Base-by-base conservation (phyloP, 2,888 invertebrate genomes). In the Thecocarcelia acutangulata region DNA sequence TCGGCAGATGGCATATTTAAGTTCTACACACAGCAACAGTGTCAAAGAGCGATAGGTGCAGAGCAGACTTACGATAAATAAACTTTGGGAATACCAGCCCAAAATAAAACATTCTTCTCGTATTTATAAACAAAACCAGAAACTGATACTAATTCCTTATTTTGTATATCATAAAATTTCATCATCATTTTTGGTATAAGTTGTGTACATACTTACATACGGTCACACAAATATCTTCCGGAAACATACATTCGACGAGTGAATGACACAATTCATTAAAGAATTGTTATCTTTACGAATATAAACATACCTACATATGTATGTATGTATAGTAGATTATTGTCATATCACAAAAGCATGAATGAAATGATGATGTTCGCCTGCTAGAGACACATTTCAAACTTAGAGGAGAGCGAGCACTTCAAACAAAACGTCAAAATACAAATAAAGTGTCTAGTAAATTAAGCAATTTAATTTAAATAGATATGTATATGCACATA, bases 271-370 rank as follows among this genome's bases (percentile, higher is more conserved):
- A 8, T 42, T 15, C 11, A 46, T 46, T 37, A 52, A 11, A 15
- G 48, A 77, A 48, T 48, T 63, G 24, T 33, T 77, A 63, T 69
- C 46, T 69, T 70, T 63, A 77, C 56, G 63, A 69, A 28, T 48
- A 11, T 33, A 56, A 15, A 33, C 5, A 56, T 56, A 5, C 5
- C 24, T 24, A 24, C 5, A 24, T 24, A 5, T 24, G 5, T 24
- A 5, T 24, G 5, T 24, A 5, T 24, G 5, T 24, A 5, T 5
- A 24, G 33, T 44, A 54, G 50, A 61, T 44, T 42, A 46, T 61
- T 68, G 52, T 33, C 19, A 12, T 46, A 28, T 48, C 11, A 13
- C 28, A 42, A n/a, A 40, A 13, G 40, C 11, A 46, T 37, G 33
- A 42, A 44, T 63, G 69, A 50, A 28, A 15, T 70, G 37, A 21